Base-by-base conservation (phyloP, 2,113 vertebrate genomes). In the Rhinolophus ferrumequinum region DNA sequence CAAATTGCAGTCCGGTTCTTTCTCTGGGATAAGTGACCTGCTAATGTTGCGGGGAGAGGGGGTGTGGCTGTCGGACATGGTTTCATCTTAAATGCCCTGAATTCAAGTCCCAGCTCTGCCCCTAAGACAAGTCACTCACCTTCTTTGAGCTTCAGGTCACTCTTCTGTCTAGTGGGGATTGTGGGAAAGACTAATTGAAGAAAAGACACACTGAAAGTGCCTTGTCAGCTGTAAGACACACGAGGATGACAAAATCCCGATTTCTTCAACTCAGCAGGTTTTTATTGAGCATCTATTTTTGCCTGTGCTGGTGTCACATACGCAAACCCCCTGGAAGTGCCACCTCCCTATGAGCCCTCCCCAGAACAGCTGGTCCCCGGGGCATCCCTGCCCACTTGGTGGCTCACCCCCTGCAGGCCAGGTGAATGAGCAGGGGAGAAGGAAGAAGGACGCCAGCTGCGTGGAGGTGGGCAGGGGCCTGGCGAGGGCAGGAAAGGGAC, bases 291-390 rank as follows among this genome's bases (percentile, higher is more conserved):
- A 21, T 64, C 58, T 56, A 0, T 67, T 52, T 66, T 41, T 35
- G 64, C 18, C 41, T 8, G 6, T 75, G 41, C 89, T 79, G 28
- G 5, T 38, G 19, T 62, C 35, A 3, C 3, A 8, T 6, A 18
- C 86, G 64, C 52, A 87, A 13, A 22, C 50, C 62, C 24, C 56
- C 24, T 2, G n/a, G 16, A 28, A 8, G 16, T 7, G 4, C 28
- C 5, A 1, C 58, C 33, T 58, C 44, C 60, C 22, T 0, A 0
- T 4, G 33, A n/a, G 22, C n/a, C n/a, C 10, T n/a, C 11, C n/a
- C 15, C 2, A 13, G 18, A 11, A 15, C 24, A 8, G 4, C 8
- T 19, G 44, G 15, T 15, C 50, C 62, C 58, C 15, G 4, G 6
- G 0, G 67, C 38, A 14, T 10, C 84, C 44, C 76, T 21, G n/a